Base-by-base conservation (phyloP, 2,888 invertebrate species). In the Scrobipalpa atriplicella region DNA sequence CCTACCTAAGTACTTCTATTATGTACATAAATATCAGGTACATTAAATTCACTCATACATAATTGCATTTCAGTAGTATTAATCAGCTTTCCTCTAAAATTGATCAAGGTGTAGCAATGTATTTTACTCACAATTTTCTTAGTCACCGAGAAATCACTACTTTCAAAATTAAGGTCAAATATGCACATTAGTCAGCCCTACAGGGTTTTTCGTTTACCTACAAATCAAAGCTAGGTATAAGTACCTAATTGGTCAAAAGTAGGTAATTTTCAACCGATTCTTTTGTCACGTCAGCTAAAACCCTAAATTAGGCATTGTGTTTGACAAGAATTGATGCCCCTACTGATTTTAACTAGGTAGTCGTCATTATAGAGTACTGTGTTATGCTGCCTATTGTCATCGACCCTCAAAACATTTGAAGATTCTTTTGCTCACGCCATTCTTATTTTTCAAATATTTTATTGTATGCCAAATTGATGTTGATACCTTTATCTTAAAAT, bases 181-280 rank as follows among this genome's bases (percentile, higher is more conserved):
- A 16, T 38, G 38, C 29, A 16, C 18, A 38, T 29, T 38, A n/a
- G 16, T n/a, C n/a, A 38, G 9, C 38, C 38, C 58, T 58, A 13
- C 8, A 29, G 58, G 58, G 29, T 58, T 58, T 58, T 58, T n/a
- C 38, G 38, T 58, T 56, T 38, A 38, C 16, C 54, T 56, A 21
- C 13, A 11, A 38, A 38, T 36, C 0, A 0, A 9, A 58, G 36
- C 38, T 38, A 58, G n/a, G n/a, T n/a, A n/a, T n/a, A n/a, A n/a
- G n/a, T n/a, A 21, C 11, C n/a, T n/a, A n/a, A 56, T 19, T 58
- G n/a, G 8, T 13, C 38, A 56, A 56, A 36, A 8, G 38, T n/a
- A 38, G 58, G 58, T 58, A 36, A 58, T 16, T 36, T 38, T 7
- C 2, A 36, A 5, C 58, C 11, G 5, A 36, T n/a, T 38, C 38